Percentiles rank a stretch among this genome's conserved stretches.
phyloP scores from a whole-genome alignment of 2,113 vertebrate species.

The Corvus hawaiiensis region DNA sequence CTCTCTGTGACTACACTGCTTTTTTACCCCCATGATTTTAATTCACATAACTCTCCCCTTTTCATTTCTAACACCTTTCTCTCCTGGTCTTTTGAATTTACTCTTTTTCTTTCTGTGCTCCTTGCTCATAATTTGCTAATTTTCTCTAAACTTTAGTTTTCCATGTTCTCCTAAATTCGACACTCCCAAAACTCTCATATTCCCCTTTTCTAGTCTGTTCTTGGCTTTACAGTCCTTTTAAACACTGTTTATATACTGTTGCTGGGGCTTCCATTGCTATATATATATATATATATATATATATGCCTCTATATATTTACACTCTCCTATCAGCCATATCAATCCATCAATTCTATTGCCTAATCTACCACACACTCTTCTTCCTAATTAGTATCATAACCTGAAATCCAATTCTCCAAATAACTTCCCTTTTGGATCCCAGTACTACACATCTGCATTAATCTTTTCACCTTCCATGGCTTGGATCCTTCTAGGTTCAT shows the following conservation, averaged over 20 bases:
- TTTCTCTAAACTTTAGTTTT: neutral
- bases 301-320: neutral
- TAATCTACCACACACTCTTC: neutral
- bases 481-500: neutral
- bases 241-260: neutral
- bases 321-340: neutral
- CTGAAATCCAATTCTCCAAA: neutral
- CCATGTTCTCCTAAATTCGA: neutral
- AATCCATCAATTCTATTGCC: neutral
- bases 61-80: neutral
- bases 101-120: neutral
- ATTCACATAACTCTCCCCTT: neutral
- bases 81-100: neutral
- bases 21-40: neutral
- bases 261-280: neutral
- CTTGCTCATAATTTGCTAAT: neutral
- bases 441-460: neutral
- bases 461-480: neutral
- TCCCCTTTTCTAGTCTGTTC: neutral
- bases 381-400: neutral
- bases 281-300: too few species aligned
- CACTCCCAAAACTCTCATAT: neutral
- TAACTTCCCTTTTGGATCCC: neutral
- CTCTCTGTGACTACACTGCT: neutral
- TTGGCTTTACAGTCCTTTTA: neutral